A percentile compares a stretch with the other conserved stretches of the same genome.
These are phyloP conservation scores for Pachypeltis micranthus DNA, from an alignment of 1,140 invertebrate genomes.

Conservation along the genomic window DNA sequence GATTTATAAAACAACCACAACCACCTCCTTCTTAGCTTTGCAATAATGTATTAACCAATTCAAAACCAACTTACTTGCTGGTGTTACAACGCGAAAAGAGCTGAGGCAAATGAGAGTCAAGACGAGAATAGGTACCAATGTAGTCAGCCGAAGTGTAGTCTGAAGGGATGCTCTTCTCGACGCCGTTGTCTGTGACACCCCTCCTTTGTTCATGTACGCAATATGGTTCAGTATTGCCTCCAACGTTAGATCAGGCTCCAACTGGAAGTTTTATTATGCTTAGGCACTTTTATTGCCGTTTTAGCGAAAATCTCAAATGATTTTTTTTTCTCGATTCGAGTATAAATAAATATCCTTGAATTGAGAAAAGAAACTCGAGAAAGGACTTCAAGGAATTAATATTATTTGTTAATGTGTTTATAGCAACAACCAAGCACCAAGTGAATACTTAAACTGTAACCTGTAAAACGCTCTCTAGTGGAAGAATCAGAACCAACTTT, in stretches of 20 bases:
- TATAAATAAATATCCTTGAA: neutral
- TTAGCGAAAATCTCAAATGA: neutral
- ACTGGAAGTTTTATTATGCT: too few species aligned
- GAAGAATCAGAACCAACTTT: too few species aligned
- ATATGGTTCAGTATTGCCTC: slow-evolving; percentile 48
- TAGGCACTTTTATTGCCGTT: too few species aligned
- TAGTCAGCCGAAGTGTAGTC: neutral
- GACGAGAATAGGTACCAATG: neutral
- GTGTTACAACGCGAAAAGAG: neutral
- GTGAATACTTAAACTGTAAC: too few species aligned
- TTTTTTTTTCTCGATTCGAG: too few species aligned
- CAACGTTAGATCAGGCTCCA: slow-evolving; percentile 34
- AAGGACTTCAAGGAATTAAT: too few species aligned
- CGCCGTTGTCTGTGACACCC: slow-evolving; percentile 33
- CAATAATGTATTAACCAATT: too few species aligned
- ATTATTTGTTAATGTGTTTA: too few species aligned
- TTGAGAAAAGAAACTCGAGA: neutral
- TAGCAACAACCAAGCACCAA: too few species aligned
- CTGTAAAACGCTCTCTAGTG: too few species aligned
- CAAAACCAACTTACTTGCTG: neutral
- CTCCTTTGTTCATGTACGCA: slow-evolving; percentile 43
- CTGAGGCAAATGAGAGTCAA: neutral
- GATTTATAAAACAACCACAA: too few species aligned
- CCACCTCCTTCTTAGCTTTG: too few species aligned
- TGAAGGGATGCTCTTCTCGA: slow-evolving; percentile 26